These are phyloP conservation scores for Chloroclystis v-ata DNA, from an alignment of 2,888 invertebrate species.

Conservation along the genomic window DNA sequence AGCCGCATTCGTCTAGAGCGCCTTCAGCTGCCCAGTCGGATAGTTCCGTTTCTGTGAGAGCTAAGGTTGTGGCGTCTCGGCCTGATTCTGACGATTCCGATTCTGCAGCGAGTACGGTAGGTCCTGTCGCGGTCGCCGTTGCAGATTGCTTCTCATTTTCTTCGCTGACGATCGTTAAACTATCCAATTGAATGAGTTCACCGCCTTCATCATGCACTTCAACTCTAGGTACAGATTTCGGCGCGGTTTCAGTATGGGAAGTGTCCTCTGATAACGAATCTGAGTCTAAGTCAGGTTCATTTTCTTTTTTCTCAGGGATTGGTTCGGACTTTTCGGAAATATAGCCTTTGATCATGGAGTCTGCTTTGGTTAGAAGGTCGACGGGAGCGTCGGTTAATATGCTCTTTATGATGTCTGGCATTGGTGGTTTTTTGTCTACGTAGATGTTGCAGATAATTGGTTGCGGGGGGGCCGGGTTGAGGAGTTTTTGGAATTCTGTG, in stretches of 20 bases:
- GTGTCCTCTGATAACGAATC: conserved; percentile 76
- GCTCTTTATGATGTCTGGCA: conserved; percentile 81
- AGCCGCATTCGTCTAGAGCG: conserved; percentile 85
- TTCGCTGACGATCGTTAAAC: conserved; percentile 73
- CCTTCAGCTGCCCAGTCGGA: conserved; percentile 93
- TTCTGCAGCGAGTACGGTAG: conserved; percentile 58
- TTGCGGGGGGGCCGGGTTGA: conserved; percentile 83
- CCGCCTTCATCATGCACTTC: conserved; percentile 86
- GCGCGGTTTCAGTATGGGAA: conserved; percentile 58
- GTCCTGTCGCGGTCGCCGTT: conserved; percentile 60
- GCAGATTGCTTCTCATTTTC: conserved; percentile 50
- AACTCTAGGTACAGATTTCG: conserved; percentile 80
- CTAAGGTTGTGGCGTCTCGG: conserved; percentile 83
- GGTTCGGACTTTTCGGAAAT: conserved; percentile 78
- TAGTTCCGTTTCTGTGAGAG: conserved; percentile 90
- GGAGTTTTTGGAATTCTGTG: conserved; percentile 90
- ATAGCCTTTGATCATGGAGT: conserved; percentile 53
- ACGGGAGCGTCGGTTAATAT: conserved; percentile 58
- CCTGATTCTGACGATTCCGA: conserved; percentile 81
- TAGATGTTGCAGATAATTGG: conserved; percentile 51
- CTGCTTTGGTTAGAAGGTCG: conserved; percentile 58
- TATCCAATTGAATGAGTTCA: conserved; percentile 80
- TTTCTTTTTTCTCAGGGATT: conserved; percentile 50
- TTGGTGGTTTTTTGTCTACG: conserved; percentile 64
- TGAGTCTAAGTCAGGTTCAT: conserved; percentile 74